Evolutionary conservation across 2,113 vertebrate genomes (phyloP), one percentile per base, ranked within the genome.

Genomic region (Elaphurus davidianus): DNA sequence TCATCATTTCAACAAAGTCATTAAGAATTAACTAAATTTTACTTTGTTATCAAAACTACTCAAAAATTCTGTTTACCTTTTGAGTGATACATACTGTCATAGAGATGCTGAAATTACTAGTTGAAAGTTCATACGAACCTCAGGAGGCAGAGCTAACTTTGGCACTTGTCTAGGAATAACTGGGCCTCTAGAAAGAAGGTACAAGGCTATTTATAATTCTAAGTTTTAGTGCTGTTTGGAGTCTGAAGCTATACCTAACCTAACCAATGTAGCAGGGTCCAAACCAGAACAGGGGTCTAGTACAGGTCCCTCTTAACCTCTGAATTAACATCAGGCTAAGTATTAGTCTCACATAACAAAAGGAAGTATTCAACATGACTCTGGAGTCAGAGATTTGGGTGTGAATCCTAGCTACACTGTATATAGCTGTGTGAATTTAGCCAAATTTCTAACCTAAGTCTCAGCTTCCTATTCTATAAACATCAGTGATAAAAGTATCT

Each of bases 11-110:
- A n/a, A 78, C 2, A 88, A 33, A 79, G 33, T 2, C 90, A 79
- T 60, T 90, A 94, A 55, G 11, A 96, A 95, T 83, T 81, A 94
- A 55, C 21, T 82, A 52, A 71, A 74, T 6, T 71, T 95, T 7
- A 25, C 19, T 74, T 91, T 17, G 36, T 50, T 67, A 88, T 88
- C 15, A 60, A 94, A 89, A 93, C 74, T n/a, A 90, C 6, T 81
- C 25, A 71, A 87, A 79, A 50, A 6, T 0, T 55, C 59, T 60
- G 86, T 82, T 87, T 96, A 17, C 15, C 30, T 30, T 76, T 76
- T 43, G 12, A 74, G 47, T 78, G 71, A 27, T 74, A 52, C 30
- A 40, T 47, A 5, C 4, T 81, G 4, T 45, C 33, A 76, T 76
- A 91, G 9, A 83, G 25, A 55, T 74, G 10, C 15, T 87, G 16